Conservation (phyloP, 2,888 invertebrate species). For the Chaetogeoica ovagalla region DNA sequence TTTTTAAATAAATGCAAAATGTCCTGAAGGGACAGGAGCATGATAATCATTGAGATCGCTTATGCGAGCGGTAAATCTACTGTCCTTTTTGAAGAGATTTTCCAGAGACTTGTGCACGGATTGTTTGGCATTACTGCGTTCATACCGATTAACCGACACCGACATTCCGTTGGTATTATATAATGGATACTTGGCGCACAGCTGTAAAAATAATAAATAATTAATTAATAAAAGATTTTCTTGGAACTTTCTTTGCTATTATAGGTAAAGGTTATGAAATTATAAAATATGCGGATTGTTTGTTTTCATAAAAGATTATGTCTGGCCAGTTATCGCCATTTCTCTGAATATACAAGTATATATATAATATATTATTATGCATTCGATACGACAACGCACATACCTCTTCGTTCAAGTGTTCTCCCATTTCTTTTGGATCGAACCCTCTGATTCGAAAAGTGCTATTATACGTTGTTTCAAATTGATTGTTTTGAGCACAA, state of each 20-base stretch:
- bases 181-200: constrained; percentile 41
- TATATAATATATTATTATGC: no score
- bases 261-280: no score
- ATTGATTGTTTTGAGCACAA: constrained; percentile 30
- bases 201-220: constrained; percentile 8
- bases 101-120: constrained; percentile 22
- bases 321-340: no score
- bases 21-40: constrained; percentile 8
- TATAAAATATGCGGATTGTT: no score
- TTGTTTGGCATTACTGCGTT: constrained; percentile 31
- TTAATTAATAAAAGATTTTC: no score
- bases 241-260: no score
- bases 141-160: constrained; percentile 7
- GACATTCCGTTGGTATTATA: constrained; percentile 32
- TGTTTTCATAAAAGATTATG: no score
- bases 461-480: constrained; percentile 34
- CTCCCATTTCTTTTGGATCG: constrained; percentile 37
- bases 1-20: constrained; percentile 30
- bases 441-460: constrained; percentile 39
- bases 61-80: constrained; percentile 26
- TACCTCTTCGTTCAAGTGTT: constrained; percentile 36
- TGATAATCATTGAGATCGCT: constrained; percentile 19
- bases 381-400: not conserved
- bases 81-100: constrained; percentile 30
- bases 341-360: no score